Base-by-base conservation (phyloP, 2,113 vertebrate species). In the Orthonyx spaldingii region DNA sequence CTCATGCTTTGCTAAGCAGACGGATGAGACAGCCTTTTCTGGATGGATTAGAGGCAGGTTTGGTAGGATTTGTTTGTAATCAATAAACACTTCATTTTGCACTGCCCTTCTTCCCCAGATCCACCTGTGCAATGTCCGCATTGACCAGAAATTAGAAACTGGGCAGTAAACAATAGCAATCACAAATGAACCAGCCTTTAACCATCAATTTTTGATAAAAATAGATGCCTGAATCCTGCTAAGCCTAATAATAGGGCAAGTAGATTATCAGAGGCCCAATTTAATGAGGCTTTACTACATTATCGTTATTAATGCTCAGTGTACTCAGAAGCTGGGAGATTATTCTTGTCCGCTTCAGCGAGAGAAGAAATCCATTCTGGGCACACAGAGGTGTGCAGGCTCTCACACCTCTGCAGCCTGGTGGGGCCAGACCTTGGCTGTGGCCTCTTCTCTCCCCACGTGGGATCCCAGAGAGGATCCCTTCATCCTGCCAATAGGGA, bases 201-300 rank as follows among this genome's bases (percentile, higher is more conserved):
- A 59, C 91, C 86, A 92, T 94, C 95, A 74, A 77, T 78, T 96
- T 91, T 75, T 93, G 93, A 89, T 82, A 97, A 94, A 97, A 96
- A 97, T 96, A 97, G 96, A 92, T 71, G 94, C 83, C 64, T 75
- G 64, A 94, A 95, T 96, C 94, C 91, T 80, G 84, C 95, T 96
- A 91, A 96, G 93, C 95, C 87, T 95, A 94, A 92, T 95, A 94
- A 97, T 41, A 95, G 90, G 89, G 82, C 94, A 87, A 94, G 84
- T n/a, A 93, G 94, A 96, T 96, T 96, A 96, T 92, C 95, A 92
- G 86, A 96, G 94, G 92, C 85, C 86, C 64, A 75, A 69, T 92
- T 96, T 96, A 94, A 96, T 95, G 95, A 95, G 94, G 95, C 89
- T 96, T 96, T 96, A 91, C 89, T 79, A 90, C 95, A 96, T 96